These are phyloP conservation scores for Thyatira batis DNA, from an alignment of 2,888 invertebrate species.

Conservation along the genomic window DNA sequence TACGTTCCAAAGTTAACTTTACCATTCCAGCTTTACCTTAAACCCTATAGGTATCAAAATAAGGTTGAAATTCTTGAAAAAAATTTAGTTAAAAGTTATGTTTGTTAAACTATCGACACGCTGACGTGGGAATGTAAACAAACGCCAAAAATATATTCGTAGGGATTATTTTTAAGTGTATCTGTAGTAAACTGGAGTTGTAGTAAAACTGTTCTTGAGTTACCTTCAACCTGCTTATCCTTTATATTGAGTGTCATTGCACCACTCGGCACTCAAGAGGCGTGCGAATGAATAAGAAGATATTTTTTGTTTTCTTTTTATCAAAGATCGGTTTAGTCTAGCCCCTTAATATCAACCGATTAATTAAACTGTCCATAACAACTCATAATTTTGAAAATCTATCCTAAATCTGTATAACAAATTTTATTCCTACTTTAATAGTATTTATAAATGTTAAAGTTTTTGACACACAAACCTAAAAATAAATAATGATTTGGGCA, in stretches of 20 bases:
- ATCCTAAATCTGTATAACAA: too few species aligned
- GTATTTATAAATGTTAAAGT: too few species aligned
- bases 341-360: too few species aligned
- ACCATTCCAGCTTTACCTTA: neutral
- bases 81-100: slow-evolving; percentile 29
- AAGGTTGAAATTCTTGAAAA: slow-evolving; percentile 33
- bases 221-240: neutral
- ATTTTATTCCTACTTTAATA: too few species aligned
- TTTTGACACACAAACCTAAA: too few species aligned
- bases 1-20: slow-evolving; percentile 22
- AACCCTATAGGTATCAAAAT: slow-evolving; percentile 16
- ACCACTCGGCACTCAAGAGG: too few species aligned
- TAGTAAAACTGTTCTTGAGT: slow-evolving; percentile 7
- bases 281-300: too few species aligned
- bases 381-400: too few species aligned
- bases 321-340: too few species aligned
- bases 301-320: too few species aligned
- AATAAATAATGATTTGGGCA: too few species aligned
- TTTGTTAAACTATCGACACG: slow-evolving; percentile 58
- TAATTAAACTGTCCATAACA: too few species aligned
- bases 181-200: slow-evolving; percentile 25
- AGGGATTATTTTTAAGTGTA: slow-evolving; percentile 46
- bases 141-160: slow-evolving; percentile 47
- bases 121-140: slow-evolving; percentile 78
- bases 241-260: neutral